These are phyloP conservation scores for Dioctria rufipes DNA, from an alignment of 2,888 invertebrate genomes.

Conservation along the genomic window DNA sequence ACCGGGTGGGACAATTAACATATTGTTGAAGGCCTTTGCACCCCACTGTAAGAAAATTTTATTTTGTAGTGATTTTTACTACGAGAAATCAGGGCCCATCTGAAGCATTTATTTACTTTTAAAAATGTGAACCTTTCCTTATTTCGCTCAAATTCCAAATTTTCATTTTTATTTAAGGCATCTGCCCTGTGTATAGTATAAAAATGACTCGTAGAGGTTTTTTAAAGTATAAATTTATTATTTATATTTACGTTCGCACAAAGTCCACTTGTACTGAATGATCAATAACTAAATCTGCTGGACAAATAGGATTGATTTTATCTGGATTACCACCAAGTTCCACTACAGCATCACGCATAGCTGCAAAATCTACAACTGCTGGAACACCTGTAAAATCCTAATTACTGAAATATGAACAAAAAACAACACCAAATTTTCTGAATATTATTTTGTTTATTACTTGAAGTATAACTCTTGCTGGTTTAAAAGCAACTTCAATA, in stretches of 20 bases:
- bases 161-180: conserved; percentile 92
- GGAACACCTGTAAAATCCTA: conserved; percentile 97
- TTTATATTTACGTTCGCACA: conserved; percentile 76
- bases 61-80: not conserved
- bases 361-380: conserved; percentile 98
- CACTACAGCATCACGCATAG: conserved; percentile 96
- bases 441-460: conserved; percentile 71
- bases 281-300: conserved; percentile 98
- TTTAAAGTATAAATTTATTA: conserved; percentile 1
- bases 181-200: conserved; percentile 70
- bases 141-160: conserved; percentile 95
- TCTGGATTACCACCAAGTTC: conserved; percentile 89
- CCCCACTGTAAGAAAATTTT: conserved; percentile 84
- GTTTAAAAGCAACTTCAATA: conserved; percentile 96
- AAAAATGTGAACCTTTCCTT: conserved; percentile 95
- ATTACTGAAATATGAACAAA: conserved; percentile 39
- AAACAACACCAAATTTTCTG: not conserved
- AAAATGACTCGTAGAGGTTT: conserved; percentile 11
- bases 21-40: conserved; percentile 93
- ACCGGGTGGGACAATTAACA: conserved; percentile 98
- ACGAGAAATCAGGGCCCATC: not conserved
- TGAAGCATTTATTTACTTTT: conserved; percentile 75
- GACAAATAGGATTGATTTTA: conserved; percentile 96
- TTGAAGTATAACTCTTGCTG: conserved; percentile 95
- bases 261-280: conserved; percentile 99